Base-by-base conservation (phyloP, 92 coral and sea anemone genomes). In the Siderastrea siderea region DNA sequence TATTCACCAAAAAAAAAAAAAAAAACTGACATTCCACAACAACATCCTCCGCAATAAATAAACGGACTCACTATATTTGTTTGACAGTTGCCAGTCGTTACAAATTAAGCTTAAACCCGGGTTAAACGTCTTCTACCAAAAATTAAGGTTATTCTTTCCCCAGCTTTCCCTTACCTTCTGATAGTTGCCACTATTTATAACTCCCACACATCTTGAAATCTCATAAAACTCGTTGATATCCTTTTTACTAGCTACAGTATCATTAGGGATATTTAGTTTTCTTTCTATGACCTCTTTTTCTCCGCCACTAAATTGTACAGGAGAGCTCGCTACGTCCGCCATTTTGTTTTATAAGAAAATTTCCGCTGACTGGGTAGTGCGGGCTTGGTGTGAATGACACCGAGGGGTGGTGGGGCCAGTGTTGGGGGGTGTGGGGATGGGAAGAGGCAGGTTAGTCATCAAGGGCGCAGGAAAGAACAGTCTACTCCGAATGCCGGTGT, bases 221-320 rank as follows among this genome's bases (percentile, higher is more conserved):
- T 97, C 98, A 75, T 97, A 97, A 75, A 93, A 89, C 54, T 90
- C 93, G 12, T 68, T 63, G n/a, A 93, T 63, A 16, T 80, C 74
- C 52, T 81, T 91, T 43, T 79, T 64, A 7, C 77, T 68, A 55
- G 43, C 26, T 50, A 88, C 53, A 54, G 74, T 77, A 52, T 79
- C 63, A 55, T 88, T 81, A 46, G 91, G n/a, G 17, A 91, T 77
- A 69, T 80, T 63, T 46, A 95, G 47, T 58, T 80, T 91, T 74
- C 92, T 92, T 57, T 95, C 98, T 59, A 95, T 95, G 47, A 91
- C 90, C 44, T 93, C 93, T 83, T 62, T 90, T 58, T 95, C 98
- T 14, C 78, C 79, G 55, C 81, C 77, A 81, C 96, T 95, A 68
- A 95, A 91, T 6, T 84, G 93, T 57, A 81, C 76, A 66, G 94